Base-by-base conservation (phyloP, 35 echinoderm and acorn worm species). In the Holothuria glaberrima region DNA sequence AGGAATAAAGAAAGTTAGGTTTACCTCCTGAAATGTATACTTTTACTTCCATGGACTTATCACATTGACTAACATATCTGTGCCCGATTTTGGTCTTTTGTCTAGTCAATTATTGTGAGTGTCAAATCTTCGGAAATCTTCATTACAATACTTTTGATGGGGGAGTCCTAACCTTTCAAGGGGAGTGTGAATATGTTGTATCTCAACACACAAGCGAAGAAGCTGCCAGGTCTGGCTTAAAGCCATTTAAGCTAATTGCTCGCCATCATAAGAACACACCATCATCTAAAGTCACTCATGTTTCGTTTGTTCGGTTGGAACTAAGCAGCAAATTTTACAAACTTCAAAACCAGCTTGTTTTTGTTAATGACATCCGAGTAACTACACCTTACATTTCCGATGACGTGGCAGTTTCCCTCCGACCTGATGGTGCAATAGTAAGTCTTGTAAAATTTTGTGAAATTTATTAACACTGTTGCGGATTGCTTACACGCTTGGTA, bases 171-270 rank as follows among this genome's bases (percentile, higher is more conserved):
- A 78, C 74, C 44, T 78, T 78, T 35, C 74, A 78, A 48, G 74
- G 74, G 50, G 74, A 78, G 29, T 78, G 74, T 52, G 74, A 78
- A 78, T 78, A 78, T 48, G 24, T 78, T 19, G 50, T 78, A 54
- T 19, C 74, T 27, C 74, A 78, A 35, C 74, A 78, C 33, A 78
- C 74, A 24, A 25, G 0, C 16, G 44, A 30, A n/a, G 38, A 78
- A 26, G 41, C 74, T 78, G 74, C 20, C 1, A 48, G 27, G 1
- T 50, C 74, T 10, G 74, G 74, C 20, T 28, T 78, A n/a, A 24
- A 3, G 12, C 38, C 74, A 9, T 78, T 78, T 22, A 48, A 0
- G 9, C 33, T 78, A 27, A 50, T 78, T 78, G 74, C 38, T 48
- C 33, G 29, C 19, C 50, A 78, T 24, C 74, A 78, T 10, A 78